Percentiles rank a stretch among this genome's conserved stretches.
Evolutionary conservation across 2,113 vertebrate genomes (phyloP).

Genomic region (Brachyistius frenatus): DNA sequence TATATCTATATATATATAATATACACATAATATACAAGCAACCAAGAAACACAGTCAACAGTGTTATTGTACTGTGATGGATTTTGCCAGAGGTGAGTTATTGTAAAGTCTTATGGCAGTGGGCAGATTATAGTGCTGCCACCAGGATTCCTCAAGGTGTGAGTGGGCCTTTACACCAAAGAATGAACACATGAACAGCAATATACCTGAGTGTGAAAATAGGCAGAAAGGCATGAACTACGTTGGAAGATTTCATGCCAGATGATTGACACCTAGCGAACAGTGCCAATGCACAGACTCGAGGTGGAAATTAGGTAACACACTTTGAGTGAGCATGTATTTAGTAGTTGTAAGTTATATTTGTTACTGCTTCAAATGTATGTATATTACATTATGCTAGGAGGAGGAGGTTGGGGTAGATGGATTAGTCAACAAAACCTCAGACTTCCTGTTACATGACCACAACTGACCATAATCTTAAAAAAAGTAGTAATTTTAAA

Average conservation of each 20-base stretch:
- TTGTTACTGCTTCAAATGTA: not conserved
- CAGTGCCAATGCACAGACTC: too few relatives aligned
- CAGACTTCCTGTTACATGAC: not conserved
- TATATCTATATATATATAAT: too few relatives aligned
- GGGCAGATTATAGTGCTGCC: not conserved
- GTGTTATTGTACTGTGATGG: too few relatives aligned
- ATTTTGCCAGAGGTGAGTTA: too few relatives aligned
- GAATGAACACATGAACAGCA: slow-evolving; percentile 26
- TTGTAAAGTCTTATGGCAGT: too few relatives aligned
- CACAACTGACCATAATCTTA: not conserved
- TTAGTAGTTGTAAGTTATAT: not conserved
- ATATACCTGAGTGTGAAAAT: not conserved
- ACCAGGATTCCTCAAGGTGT: slow-evolving; percentile 9
- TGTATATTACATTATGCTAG: too few relatives aligned
- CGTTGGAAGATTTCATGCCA: too few relatives aligned
- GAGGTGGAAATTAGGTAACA: not conserved
- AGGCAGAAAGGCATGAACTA: not conserved
- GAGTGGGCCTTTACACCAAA: slow-evolving; percentile 9
- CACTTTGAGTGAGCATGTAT: not conserved
- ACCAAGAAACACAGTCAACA: too few relatives aligned
- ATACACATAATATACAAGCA: too few relatives aligned
- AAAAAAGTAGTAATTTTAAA: not conserved
- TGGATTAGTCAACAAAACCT: not conserved
- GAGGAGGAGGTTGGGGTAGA: not conserved
- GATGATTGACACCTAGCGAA: too few relatives aligned